phyloP scores from a whole-genome alignment of 2,797 vertebrate species.

The Pempheris klunzingeri region DNA sequence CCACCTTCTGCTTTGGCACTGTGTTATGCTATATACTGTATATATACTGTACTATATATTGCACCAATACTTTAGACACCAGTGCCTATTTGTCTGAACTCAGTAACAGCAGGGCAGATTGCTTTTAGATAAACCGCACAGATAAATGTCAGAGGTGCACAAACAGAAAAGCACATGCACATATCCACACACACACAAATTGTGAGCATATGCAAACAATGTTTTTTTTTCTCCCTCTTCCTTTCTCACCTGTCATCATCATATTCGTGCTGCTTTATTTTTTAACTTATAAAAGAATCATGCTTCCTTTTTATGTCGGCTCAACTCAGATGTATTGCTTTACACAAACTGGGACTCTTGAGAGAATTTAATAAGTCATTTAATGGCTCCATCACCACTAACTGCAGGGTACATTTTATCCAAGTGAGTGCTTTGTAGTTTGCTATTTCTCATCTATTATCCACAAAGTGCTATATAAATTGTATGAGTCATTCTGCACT shows the following conservation, averaged over 20 bases:
- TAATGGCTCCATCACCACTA: constrained; percentile 73
- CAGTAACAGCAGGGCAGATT: constrained; percentile 46
- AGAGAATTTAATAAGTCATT: constrained; percentile 78
- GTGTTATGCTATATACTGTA: constrained; percentile 18
- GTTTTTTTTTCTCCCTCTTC: not conserved
- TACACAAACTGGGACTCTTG: constrained; percentile 68
- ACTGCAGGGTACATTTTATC: constrained; percentile 76
- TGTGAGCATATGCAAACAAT: not conserved
- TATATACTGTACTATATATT: constrained; percentile 10
- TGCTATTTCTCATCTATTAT: constrained; percentile 76
- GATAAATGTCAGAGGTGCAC: constrained; percentile 61
- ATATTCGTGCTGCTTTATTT: constrained; percentile 32
- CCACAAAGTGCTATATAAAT: constrained; percentile 71
- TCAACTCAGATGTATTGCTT: constrained; percentile 64
- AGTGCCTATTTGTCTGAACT: constrained; percentile 50
- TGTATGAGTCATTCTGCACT: constrained; percentile 68
- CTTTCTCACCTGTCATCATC: constrained; percentile 25
- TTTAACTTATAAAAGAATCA: constrained; percentile 57
- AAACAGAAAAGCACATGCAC: constrained; percentile 7
- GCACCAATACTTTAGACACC: constrained; percentile 39
- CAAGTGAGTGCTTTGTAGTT: constrained; percentile 79
- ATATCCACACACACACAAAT: not conserved
- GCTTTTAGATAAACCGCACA: constrained; percentile 51
- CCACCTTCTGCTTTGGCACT: constrained; percentile 9
- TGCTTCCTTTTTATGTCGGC: constrained; percentile 52